Evolutionary conservation across 2,888 invertebrate species (phyloP), one percentile per base, ranked within the genome.

Genomic region (Agrypnus murinus): DNA sequence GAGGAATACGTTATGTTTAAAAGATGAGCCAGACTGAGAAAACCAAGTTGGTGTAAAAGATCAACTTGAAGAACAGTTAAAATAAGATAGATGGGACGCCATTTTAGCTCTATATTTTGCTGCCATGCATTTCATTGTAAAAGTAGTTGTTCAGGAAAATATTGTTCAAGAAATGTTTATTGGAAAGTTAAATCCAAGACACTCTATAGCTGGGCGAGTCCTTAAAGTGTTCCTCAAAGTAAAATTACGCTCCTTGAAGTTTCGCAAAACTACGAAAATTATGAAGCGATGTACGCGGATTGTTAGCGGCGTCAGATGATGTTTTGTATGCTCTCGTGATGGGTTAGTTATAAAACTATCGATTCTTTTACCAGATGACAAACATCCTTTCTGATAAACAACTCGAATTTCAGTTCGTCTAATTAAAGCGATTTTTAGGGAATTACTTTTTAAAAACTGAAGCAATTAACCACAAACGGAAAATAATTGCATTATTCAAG

Each of bases 1-100:
- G 36, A 58, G 63, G 64, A 64, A 40, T 38, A 15, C 34, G 32
- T 10, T 19, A 65, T 15, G 65, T 31, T 58, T 14, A 14, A 40
- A 48, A 40, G 34, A 58, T n/a, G 58, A 43, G 64, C 10, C 8
- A 45, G 66, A 71, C 53, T 40, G 69, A 73, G 72, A 73, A 25
- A 46, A 64, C 43, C 57, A 57, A 72, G 57, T 72, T 72, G 60
- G 73, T 72, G 80, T 78, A 79, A 80, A 81, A 81, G 76, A 80
- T 80, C 80, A 80, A 81, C 81, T 79, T 79, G 81, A 82, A 82
- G 82, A 83, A 82, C 75, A 69, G 75, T 74, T 83, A 83, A 83
- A 84, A 84, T 83, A 84, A 84, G 84, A 84, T 82, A 82, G 84
- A 84, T 84, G 83, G 81, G 81, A 81, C 81, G 82, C 84, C 84